Conservation (phyloP, 2,113 vertebrate genomes). For the Tautogolabrus adspersus region DNA sequence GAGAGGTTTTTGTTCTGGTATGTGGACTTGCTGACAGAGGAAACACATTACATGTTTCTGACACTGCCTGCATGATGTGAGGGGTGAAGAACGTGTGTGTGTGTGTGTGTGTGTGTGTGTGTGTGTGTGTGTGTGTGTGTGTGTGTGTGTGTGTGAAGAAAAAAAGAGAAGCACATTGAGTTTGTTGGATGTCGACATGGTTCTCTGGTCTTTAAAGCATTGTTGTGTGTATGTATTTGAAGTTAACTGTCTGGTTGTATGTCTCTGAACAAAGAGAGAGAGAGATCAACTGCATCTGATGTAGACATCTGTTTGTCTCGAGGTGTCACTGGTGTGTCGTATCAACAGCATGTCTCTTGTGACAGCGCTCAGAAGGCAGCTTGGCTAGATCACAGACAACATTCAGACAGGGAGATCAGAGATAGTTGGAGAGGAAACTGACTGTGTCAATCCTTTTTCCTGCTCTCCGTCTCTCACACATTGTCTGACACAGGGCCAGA, state of each 20-base stretch:
- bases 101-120: background rate
- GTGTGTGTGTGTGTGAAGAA: constrained; percentile 7
- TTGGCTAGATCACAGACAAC: constrained; percentile 26
- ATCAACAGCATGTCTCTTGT: constrained; percentile 35
- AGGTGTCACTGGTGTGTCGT: constrained; percentile 33
- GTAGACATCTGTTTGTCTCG: constrained; percentile 31
- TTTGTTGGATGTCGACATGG: no score
- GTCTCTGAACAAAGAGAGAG: background rate
- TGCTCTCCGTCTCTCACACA: background rate
- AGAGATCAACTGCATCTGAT: constrained; percentile 15
- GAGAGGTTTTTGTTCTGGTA: constrained; percentile 31
- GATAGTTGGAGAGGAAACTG: constrained; percentile 19
- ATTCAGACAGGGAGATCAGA: constrained; percentile 24
- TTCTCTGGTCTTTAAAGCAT: no score
- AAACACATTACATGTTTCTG: constrained; percentile 42
- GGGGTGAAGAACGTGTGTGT: background rate
- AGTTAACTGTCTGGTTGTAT: background rate
- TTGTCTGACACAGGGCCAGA: constrained; percentile 21
- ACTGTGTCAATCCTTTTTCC: background rate
- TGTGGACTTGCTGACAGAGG: constrained; percentile 50
- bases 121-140: background rate
- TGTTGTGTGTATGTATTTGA: constrained; percentile 7
- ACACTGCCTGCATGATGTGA: constrained; percentile 36
- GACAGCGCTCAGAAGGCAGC: constrained; percentile 29
- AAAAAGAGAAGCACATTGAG: no score